Conservation (phyloP, 1,140 invertebrate species). For the Trichogramma pretiosum region DNA sequence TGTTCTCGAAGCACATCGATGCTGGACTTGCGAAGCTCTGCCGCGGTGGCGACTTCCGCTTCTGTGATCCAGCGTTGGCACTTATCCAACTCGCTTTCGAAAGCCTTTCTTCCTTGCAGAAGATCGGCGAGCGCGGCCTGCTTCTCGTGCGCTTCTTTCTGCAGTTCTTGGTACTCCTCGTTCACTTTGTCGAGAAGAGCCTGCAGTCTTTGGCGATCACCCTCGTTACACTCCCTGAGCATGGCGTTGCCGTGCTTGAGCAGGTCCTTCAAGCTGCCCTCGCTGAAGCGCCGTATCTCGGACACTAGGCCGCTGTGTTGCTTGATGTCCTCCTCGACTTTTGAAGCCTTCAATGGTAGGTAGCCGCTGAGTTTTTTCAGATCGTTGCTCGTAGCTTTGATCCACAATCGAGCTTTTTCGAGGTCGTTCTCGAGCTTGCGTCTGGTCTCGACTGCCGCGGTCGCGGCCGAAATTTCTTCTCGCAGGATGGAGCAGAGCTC, state of each 20-base stretch:
- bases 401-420: conserved; percentile 68
- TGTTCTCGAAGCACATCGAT: conserved; percentile 78
- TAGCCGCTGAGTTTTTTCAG: conserved; percentile 66
- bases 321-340: conserved; percentile 69
- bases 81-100: conserved; percentile 71
- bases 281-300: conserved; percentile 71
- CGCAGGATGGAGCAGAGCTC: conserved; percentile 62
- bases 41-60: conserved; percentile 73
- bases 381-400: conserved; percentile 66
- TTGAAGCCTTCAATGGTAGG: conserved; percentile 60
- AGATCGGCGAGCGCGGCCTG: conserved; percentile 63
- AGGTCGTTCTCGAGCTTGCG: conserved; percentile 69
- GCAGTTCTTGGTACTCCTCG: conserved; percentile 60
- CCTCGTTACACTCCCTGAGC: conserved; percentile 70
- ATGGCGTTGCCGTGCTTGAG: conserved; percentile 66
- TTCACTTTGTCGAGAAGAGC: conserved; percentile 57
- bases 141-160: conserved; percentile 64
- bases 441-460: conserved; percentile 57
- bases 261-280: conserved; percentile 64
- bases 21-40: conserved; percentile 67
- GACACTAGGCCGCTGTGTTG: conserved; percentile 63
- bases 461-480: conserved; percentile 62
- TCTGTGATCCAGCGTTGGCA: conserved; percentile 79
- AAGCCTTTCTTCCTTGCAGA: conserved; percentile 63
- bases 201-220: conserved; percentile 58